phyloP scores from a whole-genome alignment of 1,140 invertebrate species.

The Heliconius nattereri region DNA sequence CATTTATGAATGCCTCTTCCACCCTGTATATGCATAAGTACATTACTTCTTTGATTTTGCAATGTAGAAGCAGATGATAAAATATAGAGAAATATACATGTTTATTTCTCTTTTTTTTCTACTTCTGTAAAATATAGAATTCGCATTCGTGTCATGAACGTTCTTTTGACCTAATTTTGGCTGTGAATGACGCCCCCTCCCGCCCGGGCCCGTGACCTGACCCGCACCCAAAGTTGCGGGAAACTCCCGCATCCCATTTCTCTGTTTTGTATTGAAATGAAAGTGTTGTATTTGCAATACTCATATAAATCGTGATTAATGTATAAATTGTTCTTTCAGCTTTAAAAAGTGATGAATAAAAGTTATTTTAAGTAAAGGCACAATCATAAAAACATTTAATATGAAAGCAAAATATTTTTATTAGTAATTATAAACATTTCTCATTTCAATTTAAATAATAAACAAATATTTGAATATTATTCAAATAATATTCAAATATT shows the following conservation, averaged over 20 bases:
- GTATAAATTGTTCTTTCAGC: neutral
- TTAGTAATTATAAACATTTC: too few species aligned
- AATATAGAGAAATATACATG: neutral
- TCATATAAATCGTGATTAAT: neutral
- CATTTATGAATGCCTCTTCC: too few species aligned
- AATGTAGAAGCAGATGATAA: neutral
- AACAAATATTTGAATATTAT: too few species aligned
- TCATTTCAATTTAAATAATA: too few species aligned
- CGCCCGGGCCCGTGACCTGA: constrained; percentile 28
- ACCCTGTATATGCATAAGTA: too few species aligned
- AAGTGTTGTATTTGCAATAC: neutral
- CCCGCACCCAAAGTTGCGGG: constrained; percentile 18
- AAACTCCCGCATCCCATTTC: constrained; percentile 13
- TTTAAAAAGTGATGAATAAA: neutral
- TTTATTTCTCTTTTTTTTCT: neutral
- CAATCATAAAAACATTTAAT: too few species aligned
- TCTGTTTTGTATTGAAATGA: constrained; percentile 6
- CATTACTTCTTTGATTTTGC: too few species aligned
- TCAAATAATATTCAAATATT: too few species aligned
- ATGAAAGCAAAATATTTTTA: too few species aligned
- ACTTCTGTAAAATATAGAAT: neutral
- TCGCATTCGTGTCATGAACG: constrained; percentile 1
- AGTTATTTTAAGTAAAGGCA: too few species aligned
- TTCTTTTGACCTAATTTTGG: constrained; percentile 36
- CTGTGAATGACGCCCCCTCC: constrained; percentile 35